Conservation (phyloP, 2,888 invertebrate species). For the Pseudococcus jackbeardsleyi region DNA sequence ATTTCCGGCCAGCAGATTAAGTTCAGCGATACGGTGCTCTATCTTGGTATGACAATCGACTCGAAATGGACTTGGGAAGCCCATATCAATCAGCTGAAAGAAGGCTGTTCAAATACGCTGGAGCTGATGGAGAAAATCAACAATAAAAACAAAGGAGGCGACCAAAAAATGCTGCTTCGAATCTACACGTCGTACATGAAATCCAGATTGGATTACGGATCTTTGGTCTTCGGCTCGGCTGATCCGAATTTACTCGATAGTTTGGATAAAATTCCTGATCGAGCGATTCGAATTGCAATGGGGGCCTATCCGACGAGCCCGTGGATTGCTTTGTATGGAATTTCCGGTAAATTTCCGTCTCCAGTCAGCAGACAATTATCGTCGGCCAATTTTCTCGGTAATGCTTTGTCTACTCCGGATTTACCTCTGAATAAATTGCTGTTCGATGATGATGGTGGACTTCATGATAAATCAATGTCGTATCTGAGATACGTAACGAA, state of each 20-base stretch:
- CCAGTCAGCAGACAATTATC: not conserved
- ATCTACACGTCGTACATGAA: not conserved
- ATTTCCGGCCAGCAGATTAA: not conserved
- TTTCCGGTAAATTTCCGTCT: not conserved
- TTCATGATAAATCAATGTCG: not conserved
- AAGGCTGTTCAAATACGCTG: not conserved
- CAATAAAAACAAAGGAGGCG: not conserved
- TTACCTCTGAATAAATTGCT: not conserved
- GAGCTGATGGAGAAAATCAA: not conserved
- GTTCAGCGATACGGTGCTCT: not conserved
- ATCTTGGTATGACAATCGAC: not conserved
- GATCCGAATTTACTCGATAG: not conserved
- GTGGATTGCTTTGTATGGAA: not conserved
- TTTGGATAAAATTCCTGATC: not conserved
- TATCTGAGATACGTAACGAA: not conserved
- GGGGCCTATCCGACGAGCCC: not conserved
- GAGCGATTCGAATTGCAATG: not conserved
- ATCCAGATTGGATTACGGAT: not conserved
- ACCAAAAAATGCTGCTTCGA: not conserved
- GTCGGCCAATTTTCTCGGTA: not conserved
- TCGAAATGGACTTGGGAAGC: not conserved
- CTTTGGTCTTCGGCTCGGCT: not conserved
- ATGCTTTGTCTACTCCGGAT: not conserved
- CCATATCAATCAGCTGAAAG: not conserved
- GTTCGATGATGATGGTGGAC: not conserved